A percentile compares a stretch with the other conserved stretches of the same genome.
phyloP scores from a whole-genome alignment of 2,113 vertebrate genomes.

The Panthera tigris region DNA sequence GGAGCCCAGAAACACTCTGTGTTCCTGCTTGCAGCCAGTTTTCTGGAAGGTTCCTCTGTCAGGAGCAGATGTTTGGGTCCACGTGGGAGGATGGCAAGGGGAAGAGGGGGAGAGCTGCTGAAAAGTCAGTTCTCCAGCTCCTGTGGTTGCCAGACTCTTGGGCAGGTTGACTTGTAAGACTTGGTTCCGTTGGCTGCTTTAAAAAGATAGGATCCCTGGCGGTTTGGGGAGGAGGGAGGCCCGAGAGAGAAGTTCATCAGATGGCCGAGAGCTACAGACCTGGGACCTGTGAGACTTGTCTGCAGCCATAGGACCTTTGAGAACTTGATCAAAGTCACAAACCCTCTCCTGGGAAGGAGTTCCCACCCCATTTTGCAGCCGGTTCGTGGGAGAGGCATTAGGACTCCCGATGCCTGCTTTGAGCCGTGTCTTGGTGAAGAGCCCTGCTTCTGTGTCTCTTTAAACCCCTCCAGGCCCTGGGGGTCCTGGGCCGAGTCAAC shows the following conservation, averaged over 20 bases:
- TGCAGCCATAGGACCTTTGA: not conserved
- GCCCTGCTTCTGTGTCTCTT: not conserved
- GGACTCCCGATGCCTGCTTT: not conserved
- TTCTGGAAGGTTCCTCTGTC: not conserved
- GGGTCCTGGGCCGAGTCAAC: slow-evolving; percentile 82
- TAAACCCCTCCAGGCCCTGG: slow-evolving; percentile 81
- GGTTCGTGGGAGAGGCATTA: not conserved
- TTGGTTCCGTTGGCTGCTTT: not conserved
- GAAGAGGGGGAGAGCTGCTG: not conserved
- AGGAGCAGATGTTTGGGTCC: not conserved
- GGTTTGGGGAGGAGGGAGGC: not conserved
- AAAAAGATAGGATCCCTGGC: fast-evolving
- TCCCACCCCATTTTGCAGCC: not conserved
- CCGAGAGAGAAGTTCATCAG: fast-evolving
- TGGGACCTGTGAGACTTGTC: no score
- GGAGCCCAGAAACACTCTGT: fast-evolving
- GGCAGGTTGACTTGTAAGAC: not conserved
- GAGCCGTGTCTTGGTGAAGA: not conserved
- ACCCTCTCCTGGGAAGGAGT: not conserved
- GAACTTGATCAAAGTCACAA: not conserved
- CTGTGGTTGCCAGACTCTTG: not conserved
- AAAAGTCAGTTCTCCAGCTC: not conserved
- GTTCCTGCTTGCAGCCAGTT: not conserved
- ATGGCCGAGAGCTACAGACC: no score
- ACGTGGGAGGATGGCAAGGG: no score